Percentiles rank a stretch among this genome's conserved stretches.
Conservation (phyloP, 2,113 vertebrate genomes). For the Asarcornis scutulata region DNA sequence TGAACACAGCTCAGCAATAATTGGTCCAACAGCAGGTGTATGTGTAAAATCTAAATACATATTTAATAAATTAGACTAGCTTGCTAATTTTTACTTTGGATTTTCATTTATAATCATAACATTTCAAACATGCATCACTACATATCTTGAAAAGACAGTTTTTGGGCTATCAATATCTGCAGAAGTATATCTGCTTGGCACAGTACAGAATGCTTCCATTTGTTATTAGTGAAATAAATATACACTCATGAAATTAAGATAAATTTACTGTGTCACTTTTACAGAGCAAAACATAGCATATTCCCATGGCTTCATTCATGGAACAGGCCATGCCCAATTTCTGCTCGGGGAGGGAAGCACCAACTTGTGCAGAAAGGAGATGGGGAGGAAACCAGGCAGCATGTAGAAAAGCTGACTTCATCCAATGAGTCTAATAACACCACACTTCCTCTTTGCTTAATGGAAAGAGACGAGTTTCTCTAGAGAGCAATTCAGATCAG, state of each 20-base stretch:
- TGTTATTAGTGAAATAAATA: neutral
- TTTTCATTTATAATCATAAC: neutral
- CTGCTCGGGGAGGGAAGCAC: rapidly evolving
- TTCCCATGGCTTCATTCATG: neutral
- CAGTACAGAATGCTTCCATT: neutral
- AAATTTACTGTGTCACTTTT: neutral
- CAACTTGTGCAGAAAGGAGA: neutral
- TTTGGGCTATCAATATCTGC: neutral
- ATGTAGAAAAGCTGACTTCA: neutral
- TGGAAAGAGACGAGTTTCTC: neutral
- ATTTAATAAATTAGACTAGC: constrained; percentile 2
- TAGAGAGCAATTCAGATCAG: neutral
- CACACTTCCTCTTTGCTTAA: rapidly evolving
- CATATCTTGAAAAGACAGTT: neutral
- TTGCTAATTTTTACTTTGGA: constrained; percentile 13
- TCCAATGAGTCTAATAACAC: neutral
- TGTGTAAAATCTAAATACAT: neutral
- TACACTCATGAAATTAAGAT: neutral
- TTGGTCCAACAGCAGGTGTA: neutral
- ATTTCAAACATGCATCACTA: neutral
- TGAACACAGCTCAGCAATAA: neutral
- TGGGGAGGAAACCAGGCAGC: neutral
- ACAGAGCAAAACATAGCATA: neutral
- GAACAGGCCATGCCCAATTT: rapidly evolving
- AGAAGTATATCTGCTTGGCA: neutral